phyloP scores from a whole-genome alignment of 2,797 vertebrate genomes.

The Apogon talboti region DNA sequence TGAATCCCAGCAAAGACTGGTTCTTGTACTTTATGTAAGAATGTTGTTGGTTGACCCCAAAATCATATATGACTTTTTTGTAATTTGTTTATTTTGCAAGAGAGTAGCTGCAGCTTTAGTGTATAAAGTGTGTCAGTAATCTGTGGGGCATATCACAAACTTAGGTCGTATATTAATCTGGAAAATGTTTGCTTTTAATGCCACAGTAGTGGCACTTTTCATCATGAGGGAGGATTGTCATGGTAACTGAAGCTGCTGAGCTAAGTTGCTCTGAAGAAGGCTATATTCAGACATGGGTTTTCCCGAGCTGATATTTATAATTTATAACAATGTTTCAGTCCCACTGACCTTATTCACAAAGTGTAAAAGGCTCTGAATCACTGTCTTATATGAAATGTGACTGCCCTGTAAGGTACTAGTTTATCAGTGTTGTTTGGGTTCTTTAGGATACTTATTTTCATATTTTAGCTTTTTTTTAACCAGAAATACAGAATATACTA shows the following conservation, averaged over 20 bases:
- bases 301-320: slow-evolving; percentile 57
- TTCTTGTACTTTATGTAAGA: not conserved
- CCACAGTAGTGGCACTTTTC: not conserved
- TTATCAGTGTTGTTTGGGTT: not conserved
- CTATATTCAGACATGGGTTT: slow-evolving; percentile 44
- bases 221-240: not conserved
- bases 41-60: not conserved
- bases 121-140: not conserved
- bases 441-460: not conserved
- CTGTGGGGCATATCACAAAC: slow-evolving; percentile 20
- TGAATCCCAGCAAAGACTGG: slow-evolving; percentile 3
- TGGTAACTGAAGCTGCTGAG: slow-evolving; percentile 30
- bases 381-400: not conserved
- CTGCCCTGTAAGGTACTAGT: not conserved
- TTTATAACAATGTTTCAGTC: slow-evolving; percentile 44
- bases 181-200: slow-evolving; percentile 2
- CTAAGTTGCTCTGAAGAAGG: slow-evolving; percentile 29
- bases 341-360: slow-evolving; percentile 27
- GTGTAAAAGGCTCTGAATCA: slow-evolving; percentile 16
- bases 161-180: slow-evolving; percentile 9
- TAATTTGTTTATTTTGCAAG: not conserved
- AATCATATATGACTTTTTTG: slow-evolving; percentile 1
- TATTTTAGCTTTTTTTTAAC: not conserved
- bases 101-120: slow-evolving; percentile 3
- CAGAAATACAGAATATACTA: not conserved